Base-by-base conservation (phyloP, 2,797 vertebrate genomes). In the Syngnathus acus region DNA sequence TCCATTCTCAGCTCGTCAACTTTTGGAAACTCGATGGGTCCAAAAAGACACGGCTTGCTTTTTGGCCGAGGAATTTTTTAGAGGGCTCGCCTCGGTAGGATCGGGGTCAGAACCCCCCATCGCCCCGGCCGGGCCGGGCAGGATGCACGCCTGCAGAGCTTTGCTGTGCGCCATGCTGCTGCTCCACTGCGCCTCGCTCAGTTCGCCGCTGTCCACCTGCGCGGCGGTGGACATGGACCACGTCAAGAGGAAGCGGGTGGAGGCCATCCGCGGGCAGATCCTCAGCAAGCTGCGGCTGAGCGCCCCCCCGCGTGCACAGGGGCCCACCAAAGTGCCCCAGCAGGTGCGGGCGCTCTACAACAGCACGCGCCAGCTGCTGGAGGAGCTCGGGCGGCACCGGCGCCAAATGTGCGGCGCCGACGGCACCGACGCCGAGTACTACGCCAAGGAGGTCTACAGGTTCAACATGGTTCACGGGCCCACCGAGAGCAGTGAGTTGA, bases 391-490 rank as follows among this genome's bases (percentile, higher is more conserved):
- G 1, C 90, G 91, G 72, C 92, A 94, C 82, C 81, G 88, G 65
- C 91, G 92, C 45, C 94, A 96, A 77, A 93, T 93, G 83, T 98
- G 96, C 80, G 89, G 93, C 23, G 94, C 95, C 87, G 95, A 96
- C 86, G 94, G 95, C 91, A 95, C 94, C 17, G 95, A 97, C 90
- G 94, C 94, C 53, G 94, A 97, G 75, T 98, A 98, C 87, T 98
- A 98, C 83, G 96, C 95, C 83, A 98, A 98, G 89, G 95, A 98
- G 87, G 94, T 98, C 84, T 92, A 96, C 90, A 98, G 95, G 86
- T 95, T 98, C 92, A 95, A 95, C 92, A 96, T 98, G 95, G 93
- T 96, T 87, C 95, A 90, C 81, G 93, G 93, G 65, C 85, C 89
- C 59, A 87, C 93, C 23, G 95, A 96, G 79, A 93, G 96, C 92